Base-by-base conservation (phyloP, 2,113 vertebrate species). In the Bagarius yarrelli region DNA sequence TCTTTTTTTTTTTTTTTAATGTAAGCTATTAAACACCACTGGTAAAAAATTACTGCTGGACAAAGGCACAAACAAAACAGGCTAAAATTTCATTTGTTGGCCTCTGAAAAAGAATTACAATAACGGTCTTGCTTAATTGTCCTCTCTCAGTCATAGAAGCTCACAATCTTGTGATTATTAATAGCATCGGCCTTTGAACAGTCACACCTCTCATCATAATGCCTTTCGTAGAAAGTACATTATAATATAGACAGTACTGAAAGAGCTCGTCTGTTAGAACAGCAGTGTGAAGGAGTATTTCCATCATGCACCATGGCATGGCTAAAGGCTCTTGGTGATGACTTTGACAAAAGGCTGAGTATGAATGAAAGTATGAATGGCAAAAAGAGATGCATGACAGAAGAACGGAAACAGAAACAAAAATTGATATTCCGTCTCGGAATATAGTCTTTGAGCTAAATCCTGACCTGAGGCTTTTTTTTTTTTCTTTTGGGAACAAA, bases 321-420 rank as follows among this genome's bases (percentile, higher is more conserved):
- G 85, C 87, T 86, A 83, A 89, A 88, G 83, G 86, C 82, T 88
- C 74, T 83, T 78, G 36, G 32, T 87, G 83, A 89, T 88, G 81
- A 83, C 85, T 87, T 88, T 66, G 86, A 71, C 47, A 52, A 86
- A 88, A 85, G 87, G 85, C 73, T 86, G 80, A 82, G 78, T 47
- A 87, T 87, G 40, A n/a, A 25, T 19, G 15, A 25, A 8, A 8
- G 25, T 50, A 36, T 60, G 88, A 89, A 88, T 90, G 85, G 84
- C 63, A 64, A 19, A n/a, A 73, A 85, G 79, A 47, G 8, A 44
- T 21, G 27, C 4, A 50, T 70, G 32, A 44, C 32, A 59, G 34
- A 52, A 55, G 60, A 40, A 56, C 0, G 21, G 52, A 23, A 44
- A 70, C 40, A 70, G n/a, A 50, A 59, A n/a, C 66, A 27, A 52